Conservation (phyloP, 2,113 vertebrate species). For the Alces alces region DNA sequence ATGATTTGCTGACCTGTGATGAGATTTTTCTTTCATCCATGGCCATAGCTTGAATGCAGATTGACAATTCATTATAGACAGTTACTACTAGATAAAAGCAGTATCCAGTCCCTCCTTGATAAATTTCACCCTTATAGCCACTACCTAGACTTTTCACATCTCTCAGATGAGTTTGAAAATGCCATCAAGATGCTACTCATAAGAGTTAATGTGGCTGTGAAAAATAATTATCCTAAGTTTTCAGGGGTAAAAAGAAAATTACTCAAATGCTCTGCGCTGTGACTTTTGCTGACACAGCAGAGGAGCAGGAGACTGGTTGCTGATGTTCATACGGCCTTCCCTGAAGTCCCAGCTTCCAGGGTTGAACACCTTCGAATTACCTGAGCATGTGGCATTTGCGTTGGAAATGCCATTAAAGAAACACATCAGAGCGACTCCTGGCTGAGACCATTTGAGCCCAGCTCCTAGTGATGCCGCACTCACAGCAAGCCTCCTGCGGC, state of each 20-base stretch:
- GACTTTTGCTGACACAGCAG: conserved; percentile 34
- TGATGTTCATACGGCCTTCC: background rate
- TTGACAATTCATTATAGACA: conserved; percentile 68
- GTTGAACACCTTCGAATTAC: background rate
- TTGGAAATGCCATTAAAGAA: background rate
- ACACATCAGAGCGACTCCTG: conserved; percentile 39
- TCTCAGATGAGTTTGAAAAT: conserved; percentile 18
- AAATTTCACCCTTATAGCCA: background rate
- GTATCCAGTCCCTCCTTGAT: conserved; percentile 33
- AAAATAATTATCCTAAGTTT: conserved; percentile 57
- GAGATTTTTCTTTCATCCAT: conserved; percentile 38
- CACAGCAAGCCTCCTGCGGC: conserved; percentile 22
- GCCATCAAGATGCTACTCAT: conserved; percentile 41
- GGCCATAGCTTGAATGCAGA: conserved; percentile 28
- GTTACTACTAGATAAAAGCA: conserved; percentile 70
- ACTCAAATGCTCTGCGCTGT: background rate
- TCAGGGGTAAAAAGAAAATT: conserved; percentile 45
- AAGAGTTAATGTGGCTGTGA: conserved; percentile 42
- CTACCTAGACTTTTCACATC: background rate
- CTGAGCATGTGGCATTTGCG: conserved; percentile 43
- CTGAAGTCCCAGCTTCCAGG: conserved; percentile 18
- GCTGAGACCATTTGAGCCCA: conserved; percentile 66
- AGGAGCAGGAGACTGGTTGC: background rate
- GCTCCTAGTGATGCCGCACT: conserved; percentile 67
- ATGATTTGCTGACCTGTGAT: conserved; percentile 45